phyloP scores from a whole-genome alignment of 2,888 invertebrate species.

The Epistrophe eligans region DNA sequence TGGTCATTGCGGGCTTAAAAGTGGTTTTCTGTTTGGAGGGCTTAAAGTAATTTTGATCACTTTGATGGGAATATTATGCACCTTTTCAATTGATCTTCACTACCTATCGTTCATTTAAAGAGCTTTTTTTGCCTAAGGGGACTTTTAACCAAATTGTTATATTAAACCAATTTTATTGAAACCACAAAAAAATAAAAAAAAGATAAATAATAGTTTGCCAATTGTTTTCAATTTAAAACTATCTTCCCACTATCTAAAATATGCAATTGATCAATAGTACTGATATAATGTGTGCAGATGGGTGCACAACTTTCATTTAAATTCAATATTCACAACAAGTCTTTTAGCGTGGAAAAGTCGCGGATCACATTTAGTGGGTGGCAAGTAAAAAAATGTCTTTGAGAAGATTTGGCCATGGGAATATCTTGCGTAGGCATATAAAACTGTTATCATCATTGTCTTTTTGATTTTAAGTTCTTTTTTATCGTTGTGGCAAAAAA shows the following conservation, averaged over 20 bases:
- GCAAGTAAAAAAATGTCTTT: constrained; percentile 35
- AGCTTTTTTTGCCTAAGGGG: constrained; percentile 41
- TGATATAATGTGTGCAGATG: constrained; percentile 27
- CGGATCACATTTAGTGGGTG: constrained; percentile 51
- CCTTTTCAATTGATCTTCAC: constrained; percentile 54
- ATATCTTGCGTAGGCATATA: constrained; percentile 24
- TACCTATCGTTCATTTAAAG: constrained; percentile 30
- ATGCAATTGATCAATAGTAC: constrained; percentile 41
- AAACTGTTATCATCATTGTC: constrained; percentile 22
- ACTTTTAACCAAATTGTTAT: constrained; percentile 7
- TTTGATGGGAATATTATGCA: constrained; percentile 18
- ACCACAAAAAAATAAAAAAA: neutral
- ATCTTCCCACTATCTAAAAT: constrained; percentile 54
- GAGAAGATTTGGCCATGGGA: constrained; percentile 45
- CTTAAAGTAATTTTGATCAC: constrained; percentile 52
- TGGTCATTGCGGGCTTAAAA: neutral
- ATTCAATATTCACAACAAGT: constrained; percentile 68
- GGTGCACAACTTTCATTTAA: constrained; percentile 64
- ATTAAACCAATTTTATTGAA: constrained; percentile 7
- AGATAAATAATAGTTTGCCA: neutral
- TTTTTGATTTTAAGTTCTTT: constrained; percentile 5
- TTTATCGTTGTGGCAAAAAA: constrained; percentile 23
- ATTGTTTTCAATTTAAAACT: constrained; percentile 20
- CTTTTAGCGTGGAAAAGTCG: constrained; percentile 33
- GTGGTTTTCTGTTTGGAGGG: constrained; percentile 50